phyloP scores from a whole-genome alignment of 2,888 invertebrate species.

The Lasioglossum lativentre region DNA sequence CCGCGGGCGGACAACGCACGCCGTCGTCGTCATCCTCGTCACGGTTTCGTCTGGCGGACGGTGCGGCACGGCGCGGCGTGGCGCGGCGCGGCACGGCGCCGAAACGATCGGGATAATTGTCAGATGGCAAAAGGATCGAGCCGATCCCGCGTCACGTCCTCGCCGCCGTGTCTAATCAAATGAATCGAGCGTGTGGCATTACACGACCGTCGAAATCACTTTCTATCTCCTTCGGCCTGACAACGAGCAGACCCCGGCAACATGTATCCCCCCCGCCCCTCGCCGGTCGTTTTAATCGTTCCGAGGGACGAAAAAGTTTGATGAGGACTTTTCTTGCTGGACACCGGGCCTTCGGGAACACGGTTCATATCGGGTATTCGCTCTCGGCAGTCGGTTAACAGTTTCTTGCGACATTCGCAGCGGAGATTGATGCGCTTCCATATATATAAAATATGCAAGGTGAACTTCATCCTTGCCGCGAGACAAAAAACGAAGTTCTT shows the following conservation, averaged over 20 bases:
- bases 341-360: background rate
- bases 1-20: background rate
- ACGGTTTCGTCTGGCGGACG: conserved; percentile 40
- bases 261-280: background rate
- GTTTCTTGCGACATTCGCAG: background rate
- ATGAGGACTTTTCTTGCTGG: conserved; percentile 12
- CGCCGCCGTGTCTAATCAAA: conserved; percentile 59
- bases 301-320: conserved; percentile 4
- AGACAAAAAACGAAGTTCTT: background rate
- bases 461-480: background rate
- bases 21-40: conserved; percentile 45
- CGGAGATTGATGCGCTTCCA: conserved; percentile 2
- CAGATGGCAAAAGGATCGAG: conserved; percentile 50
- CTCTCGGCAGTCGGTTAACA: background rate
- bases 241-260: conserved; percentile 6
- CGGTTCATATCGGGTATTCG: background rate
- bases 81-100: conserved; percentile 22
- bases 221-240: conserved; percentile 30
- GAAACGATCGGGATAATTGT: conserved; percentile 46
- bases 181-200: conserved; percentile 50
- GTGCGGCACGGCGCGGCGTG: conserved; percentile 22
- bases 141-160: conserved; percentile 53
- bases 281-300: background rate
- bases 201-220: conserved; percentile 61
- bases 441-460: background rate